phyloP scores from a whole-genome alignment of 2,113 vertebrate species.

The pig (Sus scrofa) region DNA sequence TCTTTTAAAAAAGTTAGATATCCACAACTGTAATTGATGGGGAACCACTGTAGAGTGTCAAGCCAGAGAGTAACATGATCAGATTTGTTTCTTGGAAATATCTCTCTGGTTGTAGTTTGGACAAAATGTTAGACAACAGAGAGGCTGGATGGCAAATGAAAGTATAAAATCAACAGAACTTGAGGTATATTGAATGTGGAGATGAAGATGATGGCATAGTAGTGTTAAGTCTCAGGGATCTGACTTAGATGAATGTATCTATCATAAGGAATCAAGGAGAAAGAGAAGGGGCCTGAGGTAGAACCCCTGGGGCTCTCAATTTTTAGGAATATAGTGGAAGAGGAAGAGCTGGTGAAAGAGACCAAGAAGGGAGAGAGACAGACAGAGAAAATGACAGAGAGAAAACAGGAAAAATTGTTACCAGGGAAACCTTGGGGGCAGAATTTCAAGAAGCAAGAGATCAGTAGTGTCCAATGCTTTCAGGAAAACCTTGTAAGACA shows the following conservation, averaged over 20 bases:
- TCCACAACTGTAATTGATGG: not conserved
- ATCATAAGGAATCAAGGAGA: not conserved
- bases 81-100: slow-evolving; percentile 13
- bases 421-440: not conserved
- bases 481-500: not conserved
- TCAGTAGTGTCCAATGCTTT: not conserved
- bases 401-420: not conserved
- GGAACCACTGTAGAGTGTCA: not conserved
- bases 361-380: too few relatives aligned
- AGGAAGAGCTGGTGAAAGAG: not conserved
- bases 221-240: not conserved
- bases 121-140: not conserved
- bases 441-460: not conserved
- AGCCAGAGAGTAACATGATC: not conserved
- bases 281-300: not conserved
- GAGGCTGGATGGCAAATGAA: not conserved
- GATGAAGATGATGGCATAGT: not conserved
- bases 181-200: not conserved
- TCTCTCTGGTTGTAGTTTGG: not conserved
- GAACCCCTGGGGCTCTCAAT: not conserved
- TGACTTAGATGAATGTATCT: not conserved
- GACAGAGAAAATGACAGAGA: not conserved
- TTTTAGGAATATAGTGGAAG: slow-evolving; percentile 15
- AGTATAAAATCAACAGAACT: not conserved
- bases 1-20: slow-evolving; percentile 7